These are phyloP conservation scores for Bursaphelenchus mucronatus DNA, from an alignment of 1,140 invertebrate genomes.

Conservation along the genomic window DNA sequence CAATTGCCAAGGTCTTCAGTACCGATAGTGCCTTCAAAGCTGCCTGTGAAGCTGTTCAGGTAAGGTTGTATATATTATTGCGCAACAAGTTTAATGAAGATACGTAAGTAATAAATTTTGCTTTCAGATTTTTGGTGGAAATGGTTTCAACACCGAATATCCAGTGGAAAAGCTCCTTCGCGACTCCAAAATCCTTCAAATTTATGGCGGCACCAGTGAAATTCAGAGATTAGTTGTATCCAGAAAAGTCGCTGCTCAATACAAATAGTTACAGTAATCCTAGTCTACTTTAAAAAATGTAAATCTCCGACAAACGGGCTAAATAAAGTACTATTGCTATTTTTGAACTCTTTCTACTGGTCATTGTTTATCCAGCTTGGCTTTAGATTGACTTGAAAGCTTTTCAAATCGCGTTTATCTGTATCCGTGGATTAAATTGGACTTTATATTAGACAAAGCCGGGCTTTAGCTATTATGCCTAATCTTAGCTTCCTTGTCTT, in stretches of 20 bases:
- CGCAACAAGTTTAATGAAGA: too few species aligned
- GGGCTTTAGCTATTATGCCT: too few species aligned
- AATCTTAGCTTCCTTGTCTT: too few species aligned
- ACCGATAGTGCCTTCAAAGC: conserved; percentile 90
- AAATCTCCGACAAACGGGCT: background rate
- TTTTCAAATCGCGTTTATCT: too few species aligned
- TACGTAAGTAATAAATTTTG: background rate
- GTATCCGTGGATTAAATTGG: too few species aligned
- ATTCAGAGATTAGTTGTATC: conserved; percentile 44
- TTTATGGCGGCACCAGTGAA: conserved; percentile 73
- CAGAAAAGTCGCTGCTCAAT: conserved; percentile 22
- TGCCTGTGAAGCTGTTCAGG: conserved; percentile 84
- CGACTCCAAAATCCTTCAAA: conserved; percentile 96
- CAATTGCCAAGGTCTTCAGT: conserved; percentile 80
- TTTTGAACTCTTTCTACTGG: too few species aligned
- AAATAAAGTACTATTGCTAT: too few species aligned
- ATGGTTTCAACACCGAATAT: conserved; percentile 86
- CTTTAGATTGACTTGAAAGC: too few species aligned
- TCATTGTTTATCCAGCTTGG: too few species aligned
- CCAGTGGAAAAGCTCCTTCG: conserved; percentile 96
- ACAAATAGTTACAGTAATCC: conserved; percentile 6
- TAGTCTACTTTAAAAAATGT: background rate
- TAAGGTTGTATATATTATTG: conserved; percentile 4
- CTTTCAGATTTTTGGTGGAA: conserved; percentile 72
- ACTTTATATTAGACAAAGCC: too few species aligned